Conservation (phyloP, 2,888 invertebrate species). For the Drosophila atripex region DNA sequence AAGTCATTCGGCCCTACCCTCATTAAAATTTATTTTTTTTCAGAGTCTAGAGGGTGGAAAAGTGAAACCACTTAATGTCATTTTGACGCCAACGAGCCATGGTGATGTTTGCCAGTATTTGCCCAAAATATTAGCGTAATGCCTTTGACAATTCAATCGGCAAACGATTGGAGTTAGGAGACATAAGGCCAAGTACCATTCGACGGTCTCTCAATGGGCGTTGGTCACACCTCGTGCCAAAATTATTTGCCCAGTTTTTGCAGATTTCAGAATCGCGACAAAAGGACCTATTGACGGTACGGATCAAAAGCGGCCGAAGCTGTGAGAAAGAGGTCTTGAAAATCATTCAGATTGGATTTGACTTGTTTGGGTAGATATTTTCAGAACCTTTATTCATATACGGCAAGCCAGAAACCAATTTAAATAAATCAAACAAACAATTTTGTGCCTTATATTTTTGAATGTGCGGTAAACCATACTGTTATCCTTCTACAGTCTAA, state of each 20-base stretch:
- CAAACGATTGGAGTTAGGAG: slow-evolving; percentile 39
- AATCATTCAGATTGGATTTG: slow-evolving; percentile 33
- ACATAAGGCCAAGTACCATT: slow-evolving; percentile 62
- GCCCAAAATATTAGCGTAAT: slow-evolving; percentile 68
- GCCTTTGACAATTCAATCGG: slow-evolving; percentile 76
- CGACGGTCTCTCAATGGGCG: slow-evolving; percentile 37
- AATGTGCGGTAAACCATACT: neutral
- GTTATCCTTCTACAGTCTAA: neutral
- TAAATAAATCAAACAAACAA: slow-evolving; percentile 4
- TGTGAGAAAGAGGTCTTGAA: slow-evolving; percentile 22
- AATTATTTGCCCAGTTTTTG: slow-evolving; percentile 53
- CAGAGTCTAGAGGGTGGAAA: slow-evolving; percentile 57
- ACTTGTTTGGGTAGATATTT: neutral
- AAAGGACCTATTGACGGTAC: slow-evolving; percentile 55
- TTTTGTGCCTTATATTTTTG: neutral
- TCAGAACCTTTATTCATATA: neutral
- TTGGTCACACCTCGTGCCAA: slow-evolving; percentile 51
- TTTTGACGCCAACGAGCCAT: slow-evolving; percentile 65
- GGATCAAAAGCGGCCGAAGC: slow-evolving; percentile 58
- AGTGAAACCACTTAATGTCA: slow-evolving; percentile 63
- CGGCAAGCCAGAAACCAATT: neutral
- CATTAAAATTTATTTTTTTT: slow-evolving; percentile 20
- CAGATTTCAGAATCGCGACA: slow-evolving; percentile 20
- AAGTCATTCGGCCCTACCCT: slow-evolving; percentile 30
- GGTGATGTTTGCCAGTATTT: slow-evolving; percentile 58